phyloP scores from a whole-genome alignment of 2,888 invertebrate genomes.

The Conistra vaccinii region DNA sequence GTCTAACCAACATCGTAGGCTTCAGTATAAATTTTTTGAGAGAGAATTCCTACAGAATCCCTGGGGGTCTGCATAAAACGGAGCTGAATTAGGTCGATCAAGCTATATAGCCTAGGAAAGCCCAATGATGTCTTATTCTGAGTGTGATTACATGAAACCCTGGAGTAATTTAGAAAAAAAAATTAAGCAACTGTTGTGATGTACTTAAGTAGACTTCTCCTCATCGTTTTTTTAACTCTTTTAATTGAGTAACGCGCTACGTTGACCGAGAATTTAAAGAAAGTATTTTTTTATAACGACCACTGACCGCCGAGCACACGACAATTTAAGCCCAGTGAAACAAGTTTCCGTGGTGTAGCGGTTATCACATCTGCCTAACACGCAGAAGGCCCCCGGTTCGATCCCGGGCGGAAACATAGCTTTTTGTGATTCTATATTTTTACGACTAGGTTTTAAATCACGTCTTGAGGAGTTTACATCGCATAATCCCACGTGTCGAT shows the following conservation, averaged over 20 bases:
- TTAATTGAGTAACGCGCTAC: background rate
- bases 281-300: background rate
- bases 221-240: background rate
- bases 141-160: background rate
- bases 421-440: conserved; percentile 60
- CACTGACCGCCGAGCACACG: accelerated
- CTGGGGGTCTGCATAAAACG: background rate
- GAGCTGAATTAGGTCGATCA: background rate
- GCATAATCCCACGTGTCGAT: too few relatives aligned
- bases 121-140: background rate
- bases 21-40: background rate
- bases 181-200: background rate
- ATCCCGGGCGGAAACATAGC: conserved; percentile 95
- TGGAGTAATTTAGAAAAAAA: background rate
- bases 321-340: accelerated
- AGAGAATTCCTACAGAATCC: background rate
- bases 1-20: background rate
- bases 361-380: conserved; percentile 98
- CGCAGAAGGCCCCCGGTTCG: conserved; percentile 97
- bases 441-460: background rate
- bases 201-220: background rate
- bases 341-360: conserved; percentile 96
- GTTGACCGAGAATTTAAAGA: background rate
- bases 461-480: background rate
- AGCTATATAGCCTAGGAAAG: background rate